Evolutionary conservation across 2,797 vertebrate species (phyloP), one percentile per base, ranked within the genome.

Genomic region (Cephalopachus bancanus): DNA sequence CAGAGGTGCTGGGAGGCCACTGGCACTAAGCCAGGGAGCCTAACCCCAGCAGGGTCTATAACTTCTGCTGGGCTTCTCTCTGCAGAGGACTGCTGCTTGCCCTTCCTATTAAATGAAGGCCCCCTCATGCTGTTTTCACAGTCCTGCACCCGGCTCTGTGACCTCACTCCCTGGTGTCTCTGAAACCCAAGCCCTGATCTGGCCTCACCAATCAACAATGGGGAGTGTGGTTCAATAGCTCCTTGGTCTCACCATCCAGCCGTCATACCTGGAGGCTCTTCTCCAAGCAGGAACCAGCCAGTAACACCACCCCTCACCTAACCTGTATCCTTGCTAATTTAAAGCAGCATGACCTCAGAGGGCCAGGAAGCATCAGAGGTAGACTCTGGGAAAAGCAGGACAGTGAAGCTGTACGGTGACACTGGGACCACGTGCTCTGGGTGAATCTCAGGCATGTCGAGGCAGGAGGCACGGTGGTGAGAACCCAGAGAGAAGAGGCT

Each of bases 141-240:
- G 64, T 55, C n/a, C 17, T 90, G 75, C 8, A 1, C n/a, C 5
- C 64, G 72, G 33, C n/a, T 15, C 69, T 60, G 5, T 17, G 22
- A 28, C 30, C 16, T 71, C 59, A 76, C 15, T 60, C 20, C 11
- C 12, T 65, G 49, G n/a, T 17, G 20, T 62, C 44, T 67, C 17
- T 94, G 60, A 94, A 94, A 93, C 28, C n/a, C 62, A 91, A 81
- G 37, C 19, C 75, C 53, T 88, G 30, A 90, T 12, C 74, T 51
- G 37, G 26, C 26, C 30, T 95, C 15, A 30, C 7, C 20, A 14
- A 4, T 86, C 75, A 76, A 26, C 49, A 26, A 16, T 20, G 28
- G 16, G 49, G 33, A 60, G 19, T 81, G 30, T 72, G 75, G 37
- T 30, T 62, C 57, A 20, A 10, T 51, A 22, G 5, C 33, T 71